Evolutionary conservation across 2,888 invertebrate genomes (phyloP).

Genomic region (Tetramorium bicarinatum): DNA sequence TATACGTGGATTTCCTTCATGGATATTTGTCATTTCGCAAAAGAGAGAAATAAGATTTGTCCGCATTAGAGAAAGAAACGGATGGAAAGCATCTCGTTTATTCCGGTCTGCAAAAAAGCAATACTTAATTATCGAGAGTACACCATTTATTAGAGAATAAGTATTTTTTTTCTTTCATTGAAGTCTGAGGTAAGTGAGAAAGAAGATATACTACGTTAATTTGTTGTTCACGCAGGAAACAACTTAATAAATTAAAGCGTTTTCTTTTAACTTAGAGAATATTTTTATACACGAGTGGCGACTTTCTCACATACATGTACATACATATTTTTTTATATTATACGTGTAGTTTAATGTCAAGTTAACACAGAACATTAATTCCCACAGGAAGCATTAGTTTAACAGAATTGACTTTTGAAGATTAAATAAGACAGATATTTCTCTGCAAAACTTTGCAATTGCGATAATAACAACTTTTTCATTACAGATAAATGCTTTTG

Average conservation of each 20-base stretch:
- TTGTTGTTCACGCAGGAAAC: slow-evolving; percentile 8
- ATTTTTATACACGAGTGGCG: background rate
- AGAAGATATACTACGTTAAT: slow-evolving; percentile 38
- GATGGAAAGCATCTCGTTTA: slow-evolving; percentile 18
- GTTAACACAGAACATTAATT: background rate
- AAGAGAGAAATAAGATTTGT: background rate
- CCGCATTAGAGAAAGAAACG: background rate
- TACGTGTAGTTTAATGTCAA: background rate
- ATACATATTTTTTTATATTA: background rate
- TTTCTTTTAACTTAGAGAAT: background rate
- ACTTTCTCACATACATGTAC: background rate
- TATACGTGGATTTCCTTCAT: background rate
- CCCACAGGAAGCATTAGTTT: background rate
- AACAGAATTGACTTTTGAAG: background rate
- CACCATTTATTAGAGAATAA: slow-evolving; percentile 36
- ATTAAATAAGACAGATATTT: slow-evolving; percentile 21
- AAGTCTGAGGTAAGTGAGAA: slow-evolving; percentile 10
- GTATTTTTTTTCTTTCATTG: slow-evolving; percentile 14
- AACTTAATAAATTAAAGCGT: slow-evolving; percentile 26
- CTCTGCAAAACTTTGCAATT: background rate
- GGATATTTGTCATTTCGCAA: background rate
- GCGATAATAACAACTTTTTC: background rate
- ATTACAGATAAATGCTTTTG: slow-evolving; percentile 2
- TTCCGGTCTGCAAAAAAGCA: background rate
- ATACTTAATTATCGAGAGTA: slow-evolving; percentile 47